Evolutionary conservation across 2,888 invertebrate species (phyloP).

Genomic region (Chloroclysta siterata): DNA sequence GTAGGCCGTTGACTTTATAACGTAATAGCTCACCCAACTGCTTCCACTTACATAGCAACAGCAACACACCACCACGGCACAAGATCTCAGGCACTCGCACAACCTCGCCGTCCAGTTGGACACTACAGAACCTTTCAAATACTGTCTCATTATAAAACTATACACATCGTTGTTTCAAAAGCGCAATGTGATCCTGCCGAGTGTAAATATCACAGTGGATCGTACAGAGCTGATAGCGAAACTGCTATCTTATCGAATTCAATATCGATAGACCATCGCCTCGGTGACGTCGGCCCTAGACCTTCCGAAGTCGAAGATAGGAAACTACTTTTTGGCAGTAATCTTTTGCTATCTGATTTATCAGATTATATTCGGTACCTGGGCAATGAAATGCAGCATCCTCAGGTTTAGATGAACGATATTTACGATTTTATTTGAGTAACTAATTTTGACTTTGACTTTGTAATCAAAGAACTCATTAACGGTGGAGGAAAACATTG

Average conservation of each 20-base stretch:
- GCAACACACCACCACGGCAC: conserved; percentile 51
- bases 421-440: too few species aligned
- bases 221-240: conserved; percentile 55
- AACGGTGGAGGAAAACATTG: too few species aligned
- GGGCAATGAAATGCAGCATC: too few species aligned
- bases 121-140: conserved; percentile 49
- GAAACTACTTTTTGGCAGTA: conserved; percentile 7
- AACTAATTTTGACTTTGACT: too few species aligned
- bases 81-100: conserved; percentile 53
- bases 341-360: conserved; percentile 3
- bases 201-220: conserved; percentile 58
- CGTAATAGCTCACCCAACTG: too few species aligned
- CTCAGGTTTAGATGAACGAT: too few species aligned
- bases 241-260: conserved; percentile 71
- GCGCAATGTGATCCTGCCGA: conserved; percentile 49
- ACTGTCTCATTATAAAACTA: conserved; percentile 57
- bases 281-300: conserved; percentile 49
- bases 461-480: too few species aligned
- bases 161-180: conserved; percentile 47
- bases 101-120: conserved; percentile 53
- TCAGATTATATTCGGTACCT: not conserved
- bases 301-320: conserved; percentile 46
- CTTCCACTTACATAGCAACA: conserved; percentile 63
- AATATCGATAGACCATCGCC: conserved; percentile 63
- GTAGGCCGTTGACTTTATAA: too few species aligned